Base-by-base conservation (phyloP, 2,888 invertebrate genomes). In the Lasioglossum marginatum region DNA sequence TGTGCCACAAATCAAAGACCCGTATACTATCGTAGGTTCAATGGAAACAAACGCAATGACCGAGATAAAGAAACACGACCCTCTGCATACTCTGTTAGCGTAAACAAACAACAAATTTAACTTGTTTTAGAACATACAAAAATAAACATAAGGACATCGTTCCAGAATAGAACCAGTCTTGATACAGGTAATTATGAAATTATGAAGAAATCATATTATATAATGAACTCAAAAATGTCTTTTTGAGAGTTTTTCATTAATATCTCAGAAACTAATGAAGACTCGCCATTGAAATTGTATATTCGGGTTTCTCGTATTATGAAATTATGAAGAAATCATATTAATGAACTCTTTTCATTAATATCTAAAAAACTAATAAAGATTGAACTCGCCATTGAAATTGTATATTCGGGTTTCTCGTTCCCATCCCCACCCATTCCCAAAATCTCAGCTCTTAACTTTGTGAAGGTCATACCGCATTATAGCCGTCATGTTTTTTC, bases 1-100 rank as follows among this genome's bases (percentile, higher is more conserved):
- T 80, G 70, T 57, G 68, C 60, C 19, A 71, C 19, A 45, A 84
- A 80, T 85, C 80, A 84, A 84, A 84, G 85, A 80, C 85, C 80
- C 37, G 43, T 45, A 19, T 48, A 40, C 37, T 27, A 77, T 75
- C 34, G 31, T n/a, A 66, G 27, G 8, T 48, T 57, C 19, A 74
- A 77, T 52, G 74, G 71, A 85, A 85, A 80, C 63, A 80, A 45
- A 80, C 77, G 77, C 80, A 80, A 85, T 63, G 52, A 48, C 72
- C 45, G 60, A 48, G 73, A 76, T 79, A 77, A 27, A 74, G 16
- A 75, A 34, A 63, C 40, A 37, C 27, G 12, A 52, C 70, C 43
- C 37, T 77, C 37, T 19, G 40, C 23, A 48, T 34, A 57, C 10
- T 8, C 10, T 8, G 10, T 19, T 73, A 52, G 16, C 23, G n/a